Evolutionary conservation across 2,888 invertebrate species (phyloP).

Genomic region (Subacronicta megacephala): DNA sequence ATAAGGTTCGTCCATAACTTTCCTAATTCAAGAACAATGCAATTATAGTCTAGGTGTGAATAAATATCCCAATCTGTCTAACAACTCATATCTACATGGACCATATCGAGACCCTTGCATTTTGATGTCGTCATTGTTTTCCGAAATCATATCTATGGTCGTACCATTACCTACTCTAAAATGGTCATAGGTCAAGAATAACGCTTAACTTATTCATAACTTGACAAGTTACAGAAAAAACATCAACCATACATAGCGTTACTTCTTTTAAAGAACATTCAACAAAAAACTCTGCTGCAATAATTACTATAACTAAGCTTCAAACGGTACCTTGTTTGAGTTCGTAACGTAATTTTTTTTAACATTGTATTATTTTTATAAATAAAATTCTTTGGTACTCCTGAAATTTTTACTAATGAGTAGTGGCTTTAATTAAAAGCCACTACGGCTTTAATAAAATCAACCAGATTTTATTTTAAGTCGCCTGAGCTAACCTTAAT

Average conservation of each 20-base stretch:
- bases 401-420: no score
- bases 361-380: no score
- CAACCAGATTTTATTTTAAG: background rate
- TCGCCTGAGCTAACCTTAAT: background rate
- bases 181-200: constrained; percentile 21
- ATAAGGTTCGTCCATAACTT: constrained; percentile 56
- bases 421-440: no score
- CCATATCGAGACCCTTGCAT: constrained; percentile 57
- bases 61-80: constrained; percentile 55
- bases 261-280: background rate
- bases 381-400: no score
- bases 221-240: no score
- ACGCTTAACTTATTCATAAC: background rate
- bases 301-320: no score
- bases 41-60: constrained; percentile 64
- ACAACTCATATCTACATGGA: constrained; percentile 57
- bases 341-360: no score
- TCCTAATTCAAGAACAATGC: constrained; percentile 74
- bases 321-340: no score
- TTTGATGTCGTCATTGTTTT: constrained; percentile 57
- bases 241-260: background rate
- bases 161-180: constrained; percentile 12
- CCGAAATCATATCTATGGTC: constrained; percentile 3
- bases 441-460: no score
- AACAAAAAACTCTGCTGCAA: background rate